Evolutionary conservation across 2,888 invertebrate genomes (phyloP).

Genomic region (Apamea monoglypha): DNA sequence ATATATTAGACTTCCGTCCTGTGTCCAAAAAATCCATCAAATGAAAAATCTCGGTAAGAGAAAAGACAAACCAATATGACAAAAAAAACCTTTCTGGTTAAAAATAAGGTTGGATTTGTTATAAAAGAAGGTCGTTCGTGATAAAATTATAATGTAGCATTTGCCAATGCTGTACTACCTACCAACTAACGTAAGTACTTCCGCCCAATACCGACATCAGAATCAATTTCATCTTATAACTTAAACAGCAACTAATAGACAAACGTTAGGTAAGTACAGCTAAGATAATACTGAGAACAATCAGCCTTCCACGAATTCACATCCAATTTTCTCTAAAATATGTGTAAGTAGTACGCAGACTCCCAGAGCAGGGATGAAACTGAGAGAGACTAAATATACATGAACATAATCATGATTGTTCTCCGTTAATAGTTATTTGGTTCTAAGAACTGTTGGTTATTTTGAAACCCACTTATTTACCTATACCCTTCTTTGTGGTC

Average conservation of each 20-base stretch:
- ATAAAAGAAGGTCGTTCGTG: too few relatives aligned
- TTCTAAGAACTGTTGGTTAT: conserved; percentile 14
- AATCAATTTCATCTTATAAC: background rate
- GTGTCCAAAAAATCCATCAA: too few relatives aligned
- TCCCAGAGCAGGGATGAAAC: conserved; percentile 1
- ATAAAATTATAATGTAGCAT: too few relatives aligned
- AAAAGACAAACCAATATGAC: too few relatives aligned
- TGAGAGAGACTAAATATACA: conserved; percentile 2
- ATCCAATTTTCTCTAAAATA: conserved; percentile 22
- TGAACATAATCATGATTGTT: background rate
- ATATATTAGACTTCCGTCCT: too few relatives aligned
- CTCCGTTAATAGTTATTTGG: background rate
- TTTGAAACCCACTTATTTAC: background rate
- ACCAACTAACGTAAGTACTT: background rate
- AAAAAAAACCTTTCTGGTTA: too few relatives aligned
- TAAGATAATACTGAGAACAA: conserved; percentile 9
- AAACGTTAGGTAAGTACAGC: background rate
- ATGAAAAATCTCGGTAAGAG: too few relatives aligned
- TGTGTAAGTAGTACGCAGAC: background rate
- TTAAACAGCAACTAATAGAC: background rate
- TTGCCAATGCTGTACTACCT: too few relatives aligned
- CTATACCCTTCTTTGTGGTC: too few relatives aligned
- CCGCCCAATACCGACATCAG: background rate
- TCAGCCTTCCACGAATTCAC: conserved; percentile 1
- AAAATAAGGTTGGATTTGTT: too few relatives aligned